Evolutionary conservation across 2,888 invertebrate genomes (phyloP).

Genomic region (Beris morrisii): DNA sequence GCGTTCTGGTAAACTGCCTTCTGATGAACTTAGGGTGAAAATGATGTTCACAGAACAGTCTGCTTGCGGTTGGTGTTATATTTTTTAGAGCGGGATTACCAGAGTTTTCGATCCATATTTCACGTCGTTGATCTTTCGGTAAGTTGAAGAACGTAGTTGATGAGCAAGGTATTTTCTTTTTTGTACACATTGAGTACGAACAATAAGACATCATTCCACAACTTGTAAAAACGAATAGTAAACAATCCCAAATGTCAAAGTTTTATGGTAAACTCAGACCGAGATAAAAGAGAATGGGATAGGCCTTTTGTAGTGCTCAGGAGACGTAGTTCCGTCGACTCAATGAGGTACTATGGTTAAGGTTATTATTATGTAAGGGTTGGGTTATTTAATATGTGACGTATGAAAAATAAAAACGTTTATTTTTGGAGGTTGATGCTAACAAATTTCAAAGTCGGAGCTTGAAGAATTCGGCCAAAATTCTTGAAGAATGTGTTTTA

Average conservation of each 20-base stretch:
- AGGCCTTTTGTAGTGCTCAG: too few species aligned
- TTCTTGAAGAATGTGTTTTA: too few species aligned
- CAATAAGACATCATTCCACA: constrained; percentile 32
- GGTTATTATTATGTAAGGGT: too few species aligned
- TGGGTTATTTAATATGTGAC: too few species aligned
- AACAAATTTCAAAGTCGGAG: too few species aligned
- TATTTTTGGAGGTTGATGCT: too few species aligned
- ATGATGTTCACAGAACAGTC: constrained; percentile 44
- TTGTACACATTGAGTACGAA: constrained; percentile 40
- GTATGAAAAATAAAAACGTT: too few species aligned
- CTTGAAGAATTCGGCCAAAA: too few species aligned
- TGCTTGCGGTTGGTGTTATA: constrained; percentile 34
- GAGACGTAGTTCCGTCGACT: too few species aligned
- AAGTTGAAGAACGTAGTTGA: constrained; percentile 43
- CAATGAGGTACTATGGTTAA: too few species aligned
- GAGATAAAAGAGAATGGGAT: too few species aligned
- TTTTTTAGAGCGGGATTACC: constrained; percentile 42
- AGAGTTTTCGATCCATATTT: constrained; percentile 45
- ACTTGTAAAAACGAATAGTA: not conserved
- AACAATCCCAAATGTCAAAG: not conserved
- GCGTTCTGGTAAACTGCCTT: constrained; percentile 42
- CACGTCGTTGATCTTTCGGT: constrained; percentile 43
- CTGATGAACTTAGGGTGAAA: constrained; percentile 42
- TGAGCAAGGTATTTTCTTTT: constrained; percentile 33
- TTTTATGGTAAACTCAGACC: too few species aligned